These are phyloP conservation scores for Mormyrops attenuatus DNA, from an alignment of 2,797 vertebrate genomes.

Conservation along the genomic window DNA sequence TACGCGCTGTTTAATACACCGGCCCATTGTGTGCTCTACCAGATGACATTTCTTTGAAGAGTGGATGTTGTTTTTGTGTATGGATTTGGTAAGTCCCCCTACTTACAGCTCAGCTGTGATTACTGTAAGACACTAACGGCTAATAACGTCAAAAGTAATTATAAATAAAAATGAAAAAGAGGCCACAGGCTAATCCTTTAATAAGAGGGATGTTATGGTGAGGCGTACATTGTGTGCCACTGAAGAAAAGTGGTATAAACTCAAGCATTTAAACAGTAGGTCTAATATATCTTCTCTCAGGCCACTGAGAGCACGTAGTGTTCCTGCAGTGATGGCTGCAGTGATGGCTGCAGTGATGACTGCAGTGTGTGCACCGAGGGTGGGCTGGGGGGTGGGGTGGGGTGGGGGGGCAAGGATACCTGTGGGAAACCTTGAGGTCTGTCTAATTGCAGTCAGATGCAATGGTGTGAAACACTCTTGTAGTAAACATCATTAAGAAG, in stretches of 20 bases:
- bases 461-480: constrained; percentile 31
- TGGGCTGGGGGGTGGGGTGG: neutral
- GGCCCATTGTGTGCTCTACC: neutral
- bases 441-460: constrained; percentile 28
- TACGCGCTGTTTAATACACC: neutral
- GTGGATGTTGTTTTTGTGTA: neutral
- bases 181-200: constrained; percentile 11
- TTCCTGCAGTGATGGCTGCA: constrained; percentile 8
- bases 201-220: neutral
- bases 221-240: neutral
- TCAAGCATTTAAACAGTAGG: neutral
- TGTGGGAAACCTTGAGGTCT: constrained; percentile 28
- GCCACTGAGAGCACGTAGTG: neutral
- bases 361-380: neutral
- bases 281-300: neutral
- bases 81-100: neutral
- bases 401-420: constrained; percentile 4
- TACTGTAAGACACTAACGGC: neutral
- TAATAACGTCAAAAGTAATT: constrained; percentile 9
- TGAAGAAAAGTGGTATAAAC: constrained; percentile 3
- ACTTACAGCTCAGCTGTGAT: neutral
- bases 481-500: constrained; percentile 33
- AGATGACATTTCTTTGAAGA: neutral
- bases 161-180: neutral
- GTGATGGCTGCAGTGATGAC: neutral